Conservation (phyloP, 1,140 invertebrate genomes). For the Himalopsyche phryganea region DNA sequence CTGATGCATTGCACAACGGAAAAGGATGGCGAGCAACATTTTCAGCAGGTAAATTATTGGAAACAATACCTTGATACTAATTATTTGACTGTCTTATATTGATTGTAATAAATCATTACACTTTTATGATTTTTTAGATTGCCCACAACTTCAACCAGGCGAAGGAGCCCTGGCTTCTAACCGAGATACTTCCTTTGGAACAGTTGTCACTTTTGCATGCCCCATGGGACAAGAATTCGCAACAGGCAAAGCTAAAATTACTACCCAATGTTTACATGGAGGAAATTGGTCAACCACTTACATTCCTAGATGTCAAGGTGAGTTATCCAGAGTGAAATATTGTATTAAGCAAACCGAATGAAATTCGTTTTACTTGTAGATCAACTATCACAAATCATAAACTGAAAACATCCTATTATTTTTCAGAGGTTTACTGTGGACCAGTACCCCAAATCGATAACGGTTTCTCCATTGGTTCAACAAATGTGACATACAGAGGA, state of each 20-base stretch:
- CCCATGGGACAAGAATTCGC: conserved; percentile 93
- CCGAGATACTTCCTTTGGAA: conserved; percentile 89
- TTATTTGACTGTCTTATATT: too few species aligned
- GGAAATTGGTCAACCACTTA: conserved; percentile 91
- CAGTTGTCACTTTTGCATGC: conserved; percentile 84
- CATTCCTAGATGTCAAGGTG: conserved; percentile 91
- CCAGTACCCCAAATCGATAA: conserved; percentile 97
- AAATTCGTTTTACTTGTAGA: too few species aligned
- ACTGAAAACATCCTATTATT: too few species aligned
- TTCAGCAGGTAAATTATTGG: conserved; percentile 69
- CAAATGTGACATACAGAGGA: conserved; percentile 91
- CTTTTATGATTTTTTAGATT: conserved; percentile 64
- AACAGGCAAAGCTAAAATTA: conserved; percentile 79
- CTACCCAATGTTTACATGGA: conserved; percentile 81
- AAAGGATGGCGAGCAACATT: conserved; percentile 86
- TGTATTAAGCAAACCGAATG: too few species aligned
- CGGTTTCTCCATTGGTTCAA: conserved; percentile 91
- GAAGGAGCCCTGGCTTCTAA: conserved; percentile 84
- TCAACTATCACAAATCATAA: too few species aligned
- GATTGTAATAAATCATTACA: too few species aligned
- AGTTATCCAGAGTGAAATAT: too few species aligned
- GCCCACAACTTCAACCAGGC: conserved; percentile 79
- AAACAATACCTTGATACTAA: too few species aligned
- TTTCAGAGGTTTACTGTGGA: conserved; percentile 89
- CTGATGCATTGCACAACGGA: conserved; percentile 81